Evolutionary conservation across 2,113 vertebrate genomes (phyloP), one percentile per base, ranked within the genome.

Genomic region (Poeciliopsis prolifica): DNA sequence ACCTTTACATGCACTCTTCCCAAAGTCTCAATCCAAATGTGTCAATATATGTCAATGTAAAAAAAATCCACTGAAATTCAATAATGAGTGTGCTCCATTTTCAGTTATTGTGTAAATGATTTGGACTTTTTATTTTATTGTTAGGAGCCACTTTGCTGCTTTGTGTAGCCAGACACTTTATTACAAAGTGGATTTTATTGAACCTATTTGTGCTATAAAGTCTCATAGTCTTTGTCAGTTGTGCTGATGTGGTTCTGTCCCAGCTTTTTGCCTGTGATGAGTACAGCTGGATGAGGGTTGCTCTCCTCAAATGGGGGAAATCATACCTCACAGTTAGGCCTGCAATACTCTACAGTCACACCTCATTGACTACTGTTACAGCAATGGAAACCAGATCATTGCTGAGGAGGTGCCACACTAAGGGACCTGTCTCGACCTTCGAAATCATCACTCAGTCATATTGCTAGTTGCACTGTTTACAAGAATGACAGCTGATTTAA

Each of bases 211-310:
- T 24, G 76, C 61, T 69, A 90, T 93, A 91, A 92, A 92, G 86
- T 88, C 86, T 90, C 87, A 86, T 93, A 80, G 82, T 78, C 81
- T 79, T 73, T 83, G 86, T 90, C 89, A 89, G 87, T 86, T 92
- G 86, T 92, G 92, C 91, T 92, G 92, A 92, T 93, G 88, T 85
- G 85, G 85, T 87, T 76, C 80, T 79, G 78, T 91, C 91, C 86
- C 82, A 80, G 79, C 81, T 87, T 85, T 87, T 67, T 68, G 85
- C 72, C 60, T 63, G 70, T 74, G 89, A 92, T 92, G 89, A 89
- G 90, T 88, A 90, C 89, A 88, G 89, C 87, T 92, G 90, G 89
- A 90, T 81, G 66, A 77, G 79, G 83, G 78, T 72, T 79, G 85
- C 86, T 86, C 81, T 87, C 72, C 62, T 70, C 75, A 90, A 80